Base-by-base conservation (phyloP, 2,113 vertebrate genomes). In the Oreocharis arfaki region DNA sequence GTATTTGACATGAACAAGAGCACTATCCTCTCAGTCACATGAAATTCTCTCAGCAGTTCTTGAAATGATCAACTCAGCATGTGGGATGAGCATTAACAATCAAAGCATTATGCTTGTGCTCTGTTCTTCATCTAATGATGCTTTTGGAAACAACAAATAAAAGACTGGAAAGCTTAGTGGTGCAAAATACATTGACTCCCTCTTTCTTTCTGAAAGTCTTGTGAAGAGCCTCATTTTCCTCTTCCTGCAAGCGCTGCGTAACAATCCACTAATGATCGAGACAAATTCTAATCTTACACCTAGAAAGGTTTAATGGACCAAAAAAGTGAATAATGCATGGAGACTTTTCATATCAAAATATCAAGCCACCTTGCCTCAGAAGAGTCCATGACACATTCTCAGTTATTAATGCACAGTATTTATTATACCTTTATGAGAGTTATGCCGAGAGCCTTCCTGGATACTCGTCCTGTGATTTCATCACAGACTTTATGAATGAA, bases 401-500 rank as follows among this genome's bases (percentile, higher is more conserved):
- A 17, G 20, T 60, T 67, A 55, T 32, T 79, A 52, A 69, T 1
- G 5, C 20, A 50, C 0, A 30, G 12, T 50, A 53, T 61, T 91
- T 68, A 46, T 41, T 35, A 39, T 97, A 99, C 99, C 99, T 99
- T 99, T 91, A 99, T 99, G 41, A 99, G 98, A 26, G 98, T 98
- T 97, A 99, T 99, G n/a, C 99, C 99, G 3, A 98, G 94, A 0
- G 99, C 99, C 41, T 96, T 97, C 87, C 97, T 97, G 39, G 98
- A 97, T n/a, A 99, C 97, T 33, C 75, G 97, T 55, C 98, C 98
- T 3, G 97, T 97, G 97, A 99, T 98, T 95, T 99, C 98, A 9
- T 99, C 98, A 4, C 99, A 99, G 91, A 99, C 97, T 47, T 97
- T 98, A 88, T 98, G 97, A 89, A 99, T 99, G 97, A 99, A 99